These are phyloP conservation scores for Chlorodrepanis virens DNA, from an alignment of 2,113 vertebrate species.

Conservation along the genomic window DNA sequence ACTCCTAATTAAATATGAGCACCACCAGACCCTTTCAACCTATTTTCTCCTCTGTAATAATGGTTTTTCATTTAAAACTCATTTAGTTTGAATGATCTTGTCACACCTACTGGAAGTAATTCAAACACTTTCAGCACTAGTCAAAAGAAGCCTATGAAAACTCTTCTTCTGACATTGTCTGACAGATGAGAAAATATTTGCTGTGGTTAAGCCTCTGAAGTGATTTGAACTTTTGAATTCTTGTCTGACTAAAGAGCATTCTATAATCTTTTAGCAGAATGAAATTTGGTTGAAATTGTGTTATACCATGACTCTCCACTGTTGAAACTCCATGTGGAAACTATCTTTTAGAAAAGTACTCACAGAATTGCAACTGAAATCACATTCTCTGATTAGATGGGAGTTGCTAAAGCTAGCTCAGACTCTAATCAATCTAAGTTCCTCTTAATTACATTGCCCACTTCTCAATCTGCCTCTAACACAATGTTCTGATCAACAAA, in stretches of 20 bases:
- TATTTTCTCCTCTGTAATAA: background rate
- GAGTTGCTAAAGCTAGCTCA: background rate
- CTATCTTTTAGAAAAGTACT: background rate
- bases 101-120: background rate
- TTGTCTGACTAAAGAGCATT: background rate
- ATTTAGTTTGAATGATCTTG: background rate
- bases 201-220: background rate
- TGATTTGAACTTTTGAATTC: background rate
- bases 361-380: background rate
- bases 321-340: background rate
- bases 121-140: background rate
- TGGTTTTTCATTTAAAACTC: background rate
- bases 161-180: background rate
- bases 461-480: background rate
- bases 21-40: background rate
- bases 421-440: background rate
- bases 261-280: background rate
- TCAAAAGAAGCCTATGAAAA: background rate
- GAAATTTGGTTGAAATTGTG: background rate
- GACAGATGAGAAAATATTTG: background rate
- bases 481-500: background rate
- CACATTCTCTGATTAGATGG: background rate
- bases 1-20: background rate
- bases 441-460: background rate
- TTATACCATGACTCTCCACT: background rate